Percentiles rank a stretch among this genome's conserved stretches.
Evolutionary conservation across 1,140 invertebrate genomes (phyloP).

Genomic region (Drosophila santomea): DNA sequence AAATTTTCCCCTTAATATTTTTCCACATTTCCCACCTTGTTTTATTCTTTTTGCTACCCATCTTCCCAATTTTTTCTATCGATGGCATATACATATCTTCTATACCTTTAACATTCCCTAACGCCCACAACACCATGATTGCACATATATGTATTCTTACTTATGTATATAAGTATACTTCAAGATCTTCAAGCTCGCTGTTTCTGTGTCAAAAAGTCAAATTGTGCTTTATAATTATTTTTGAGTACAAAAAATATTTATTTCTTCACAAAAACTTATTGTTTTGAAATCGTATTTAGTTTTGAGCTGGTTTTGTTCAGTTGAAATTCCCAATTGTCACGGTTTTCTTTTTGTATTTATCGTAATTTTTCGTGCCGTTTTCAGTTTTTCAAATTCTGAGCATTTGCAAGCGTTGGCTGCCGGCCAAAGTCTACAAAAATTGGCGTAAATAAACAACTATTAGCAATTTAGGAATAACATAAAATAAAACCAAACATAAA

Average conservation of each 20-base stretch:
- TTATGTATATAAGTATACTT: constrained; percentile 5
- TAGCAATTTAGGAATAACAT: constrained; percentile 67
- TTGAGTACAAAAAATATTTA: constrained; percentile 6
- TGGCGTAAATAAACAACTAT: constrained; percentile 80
- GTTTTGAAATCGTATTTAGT: constrained; percentile 35
- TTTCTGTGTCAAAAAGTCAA: constrained; percentile 38
- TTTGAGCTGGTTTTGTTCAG: constrained; percentile 11
- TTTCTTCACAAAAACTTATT: constrained; percentile 37
- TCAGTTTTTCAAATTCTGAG: constrained; percentile 29
- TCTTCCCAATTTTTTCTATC: neutral
- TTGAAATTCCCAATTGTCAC: constrained; percentile 15
- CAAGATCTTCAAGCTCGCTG: neutral
- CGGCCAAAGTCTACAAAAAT: constrained; percentile 77
- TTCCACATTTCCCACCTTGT: constrained; percentile 30
- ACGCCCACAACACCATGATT: constrained; percentile 21
- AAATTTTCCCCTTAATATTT: constrained; percentile 50
- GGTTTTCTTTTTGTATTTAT: constrained; percentile 16
- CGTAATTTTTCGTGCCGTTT: constrained; percentile 33
- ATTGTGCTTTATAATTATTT: constrained; percentile 24
- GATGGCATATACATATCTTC: constrained; percentile 45
- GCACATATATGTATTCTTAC: constrained; percentile 2
- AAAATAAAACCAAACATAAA: constrained; percentile 24
- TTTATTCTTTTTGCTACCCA: neutral
- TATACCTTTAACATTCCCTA: constrained; percentile 36
- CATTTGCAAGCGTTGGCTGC: constrained; percentile 67